Evolutionary conservation across 2,113 vertebrate genomes (phyloP), one percentile per base, ranked within the genome.

Genomic region (Enhydra lutris): DNA sequence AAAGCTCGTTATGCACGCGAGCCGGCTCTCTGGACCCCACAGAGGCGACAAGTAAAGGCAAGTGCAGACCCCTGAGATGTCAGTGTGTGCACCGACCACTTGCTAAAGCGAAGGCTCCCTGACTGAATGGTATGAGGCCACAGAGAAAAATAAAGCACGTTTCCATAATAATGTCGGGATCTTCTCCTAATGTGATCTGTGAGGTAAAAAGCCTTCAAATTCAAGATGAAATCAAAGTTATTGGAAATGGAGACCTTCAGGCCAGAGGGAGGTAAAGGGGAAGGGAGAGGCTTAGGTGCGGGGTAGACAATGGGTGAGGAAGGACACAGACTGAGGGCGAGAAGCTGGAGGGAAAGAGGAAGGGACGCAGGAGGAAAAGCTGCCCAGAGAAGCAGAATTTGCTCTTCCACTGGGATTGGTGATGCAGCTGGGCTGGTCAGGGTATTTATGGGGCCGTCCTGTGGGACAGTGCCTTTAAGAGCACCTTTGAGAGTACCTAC

Each of bases 201-300:
- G 42, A 85, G 82, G 89, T 81, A 88, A 97, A 87, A 96, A 91
- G 63, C 76, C 59, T 89, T 97, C 42, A 23, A 50, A 82, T 69
- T 71, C 23, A 42, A 52, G 57, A 93, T 82, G 15, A 89, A 20
- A 93, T 96, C 42, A 94, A 52, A 91, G 69, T 45, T 78, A 50
- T 63, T 84, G 95, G 89, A 91, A 94, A 93, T 73, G 89, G 89
- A 81, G 31, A 94, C 81, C n/a, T 57, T 7, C 4, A 57, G 18
- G 45, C 67, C 69, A 74, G 15, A 80, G 4, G 15, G 15, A 92
- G 29, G 29, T 0, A 21, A 59, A 47, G 47, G 39, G 45, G 14
- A 23, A 39, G 8, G 45, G 55, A 74, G 45, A 45, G 34, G 17
- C 34, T 78, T 29, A 47, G 14, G 45, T 18, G 6, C 3, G 1